Conservation (phyloP, 2,113 vertebrate species). For the Aplodontia rufa region DNA sequence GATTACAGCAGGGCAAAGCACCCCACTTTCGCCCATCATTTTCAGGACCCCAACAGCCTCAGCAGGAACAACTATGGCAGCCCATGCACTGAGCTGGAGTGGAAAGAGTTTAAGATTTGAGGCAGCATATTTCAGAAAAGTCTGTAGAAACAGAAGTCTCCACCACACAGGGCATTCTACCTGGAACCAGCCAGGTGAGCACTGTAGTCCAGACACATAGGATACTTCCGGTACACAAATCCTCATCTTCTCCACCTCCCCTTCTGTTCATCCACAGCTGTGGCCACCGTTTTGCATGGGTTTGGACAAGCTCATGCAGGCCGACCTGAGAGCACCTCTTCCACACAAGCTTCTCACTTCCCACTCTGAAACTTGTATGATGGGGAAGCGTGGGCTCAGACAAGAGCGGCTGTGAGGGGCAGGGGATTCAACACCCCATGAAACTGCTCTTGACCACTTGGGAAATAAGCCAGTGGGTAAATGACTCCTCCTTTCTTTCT, state of each 20-base stretch:
- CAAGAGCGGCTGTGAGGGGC: background rate
- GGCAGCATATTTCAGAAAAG: background rate
- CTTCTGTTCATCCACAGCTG: background rate
- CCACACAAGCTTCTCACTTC: background rate
- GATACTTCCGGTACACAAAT: background rate
- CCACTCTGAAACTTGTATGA: background rate
- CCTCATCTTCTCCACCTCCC: background rate
- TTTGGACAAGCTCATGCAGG: background rate
- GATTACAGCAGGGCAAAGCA: background rate
- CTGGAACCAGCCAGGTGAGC: background rate
- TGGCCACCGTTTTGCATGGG: accelerated
- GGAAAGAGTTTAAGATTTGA: background rate
- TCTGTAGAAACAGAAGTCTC: background rate
- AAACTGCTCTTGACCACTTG: background rate
- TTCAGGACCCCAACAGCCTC: background rate
- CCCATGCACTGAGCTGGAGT: background rate
- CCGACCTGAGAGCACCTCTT: background rate
- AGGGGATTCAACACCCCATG: background rate
- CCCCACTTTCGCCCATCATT: background rate
- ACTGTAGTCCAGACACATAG: background rate
- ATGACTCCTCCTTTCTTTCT: background rate
- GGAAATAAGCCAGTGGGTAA: background rate
- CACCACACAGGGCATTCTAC: background rate
- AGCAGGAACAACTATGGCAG: background rate
- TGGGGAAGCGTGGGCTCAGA: background rate